Evolutionary conservation across 2,888 invertebrate species (phyloP), one percentile per base, ranked within the genome.

Genomic region (Limnephilus auricula): DNA sequence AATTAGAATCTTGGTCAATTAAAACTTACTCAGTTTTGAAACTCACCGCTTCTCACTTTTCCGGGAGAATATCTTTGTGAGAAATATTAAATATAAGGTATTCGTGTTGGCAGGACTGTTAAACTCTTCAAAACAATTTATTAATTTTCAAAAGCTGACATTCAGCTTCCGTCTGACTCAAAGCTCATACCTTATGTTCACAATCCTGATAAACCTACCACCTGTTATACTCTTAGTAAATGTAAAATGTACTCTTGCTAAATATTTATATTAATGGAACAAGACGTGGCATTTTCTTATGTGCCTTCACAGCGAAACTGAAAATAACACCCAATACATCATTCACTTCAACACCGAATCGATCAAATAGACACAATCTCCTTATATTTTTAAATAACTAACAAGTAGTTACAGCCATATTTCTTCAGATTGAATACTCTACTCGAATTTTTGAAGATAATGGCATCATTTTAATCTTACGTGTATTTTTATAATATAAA

Each of bases 121-220:
- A 88, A n/a, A 88, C 32, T 88, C 78, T 88, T 88, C 45, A 78
- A 65, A 30, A 30, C 65, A 25, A 32, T 88, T 88, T 78, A 78
- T 34, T 88, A 79, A 78, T 31, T 88, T 88, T 79, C 87, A 32
- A 34, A 32, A 37, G 83, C 34, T 32, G 37, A 37, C 83, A 37
- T 37, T 32, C 37, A 25, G 31, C 83, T 37, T 37, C 65, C 6
- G 5, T 65, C 9, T 5, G 65, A 25, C 65, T 25, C 2, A n/a
- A 65, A 65, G 6, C 65, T 65, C 25, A 65, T 65, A 25, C 65
- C 25, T 65, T 65, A 65, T 25, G 18, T 65, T 65, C 65, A 9
- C 25, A 65, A 65, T 25, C 65, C 65, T 0, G 25, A 65, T 65
- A 0, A n/a, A n/a, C 2, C 45, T 45, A 15, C 12, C 10, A 12